These are phyloP conservation scores for Eumaeus atala DNA, from an alignment of 1,140 invertebrate species.

Conservation along the genomic window DNA sequence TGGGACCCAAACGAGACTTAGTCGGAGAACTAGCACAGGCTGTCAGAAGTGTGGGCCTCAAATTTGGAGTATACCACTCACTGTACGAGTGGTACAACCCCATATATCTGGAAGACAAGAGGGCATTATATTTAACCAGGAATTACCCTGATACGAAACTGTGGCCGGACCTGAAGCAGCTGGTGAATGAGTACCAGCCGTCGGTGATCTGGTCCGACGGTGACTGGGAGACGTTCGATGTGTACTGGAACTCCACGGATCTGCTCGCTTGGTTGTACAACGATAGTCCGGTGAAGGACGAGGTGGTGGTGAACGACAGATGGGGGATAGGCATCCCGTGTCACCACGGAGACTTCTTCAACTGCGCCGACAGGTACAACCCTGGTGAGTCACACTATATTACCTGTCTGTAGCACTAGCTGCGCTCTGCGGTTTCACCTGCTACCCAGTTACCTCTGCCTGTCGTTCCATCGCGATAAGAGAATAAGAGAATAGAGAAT, in stretches of 20 bases:
- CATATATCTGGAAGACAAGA: slow-evolving; percentile 85
- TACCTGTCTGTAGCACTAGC: too few species aligned
- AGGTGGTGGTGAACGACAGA: slow-evolving; percentile 90
- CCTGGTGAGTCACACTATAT: slow-evolving; percentile 77
- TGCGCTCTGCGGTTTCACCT: background rate
- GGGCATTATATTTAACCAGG: slow-evolving; percentile 78
- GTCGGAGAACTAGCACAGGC: slow-evolving; percentile 85
- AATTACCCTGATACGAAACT: slow-evolving; percentile 81
- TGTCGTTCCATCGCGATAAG: too few species aligned
- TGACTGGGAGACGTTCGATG: slow-evolving; percentile 86
- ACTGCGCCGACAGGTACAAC: slow-evolving; percentile 89
- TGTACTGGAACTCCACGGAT: slow-evolving; percentile 88
- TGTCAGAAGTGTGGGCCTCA: slow-evolving; percentile 79
- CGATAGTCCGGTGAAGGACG: slow-evolving; percentile 92
- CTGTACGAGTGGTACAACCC: slow-evolving; percentile 95
- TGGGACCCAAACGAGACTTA: slow-evolving; percentile 89
- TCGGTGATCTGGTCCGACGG: slow-evolving; percentile 96
- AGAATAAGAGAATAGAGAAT: too few species aligned
- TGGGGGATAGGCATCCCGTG: slow-evolving; percentile 89
- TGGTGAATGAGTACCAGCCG: slow-evolving; percentile 87
- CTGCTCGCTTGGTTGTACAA: slow-evolving; percentile 96
- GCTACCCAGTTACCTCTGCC: too few species aligned
- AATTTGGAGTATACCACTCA: slow-evolving; percentile 93
- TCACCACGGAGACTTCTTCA: slow-evolving; percentile 92
- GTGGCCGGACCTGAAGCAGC: slow-evolving; percentile 83